Evolutionary conservation across 2,797 vertebrate species (phyloP).

Genomic region (Propithecus perrieri): DNA sequence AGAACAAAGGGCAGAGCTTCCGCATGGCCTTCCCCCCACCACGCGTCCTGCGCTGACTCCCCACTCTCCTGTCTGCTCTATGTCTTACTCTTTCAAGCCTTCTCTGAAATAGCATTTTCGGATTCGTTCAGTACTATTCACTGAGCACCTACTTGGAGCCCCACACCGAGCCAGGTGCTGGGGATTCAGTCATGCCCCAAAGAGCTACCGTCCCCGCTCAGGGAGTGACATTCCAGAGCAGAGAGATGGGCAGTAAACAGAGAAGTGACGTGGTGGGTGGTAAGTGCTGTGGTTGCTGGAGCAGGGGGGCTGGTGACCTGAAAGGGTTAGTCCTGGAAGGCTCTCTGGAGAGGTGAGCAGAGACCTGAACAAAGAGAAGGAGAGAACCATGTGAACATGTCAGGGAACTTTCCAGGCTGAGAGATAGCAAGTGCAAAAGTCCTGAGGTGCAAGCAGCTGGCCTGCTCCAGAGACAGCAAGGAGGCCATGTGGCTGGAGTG

Average conservation of each 20-base stretch:
- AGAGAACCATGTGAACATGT: not conserved
- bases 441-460: not conserved
- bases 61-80: not conserved
- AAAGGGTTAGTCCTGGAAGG: not conserved
- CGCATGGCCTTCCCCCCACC: accelerated
- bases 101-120: not conserved
- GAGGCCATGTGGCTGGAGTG: not conserved
- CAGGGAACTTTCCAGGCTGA: not conserved
- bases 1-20: not conserved
- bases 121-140: not conserved
- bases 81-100: not conserved
- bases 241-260: accelerated
- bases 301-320: too few relatives aligned
- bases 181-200: not conserved
- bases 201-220: not conserved
- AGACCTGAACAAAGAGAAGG: not conserved
- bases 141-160: not conserved
- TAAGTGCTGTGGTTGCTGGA: accelerated
- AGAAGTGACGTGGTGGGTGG: not conserved
- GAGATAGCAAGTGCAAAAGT: not conserved
- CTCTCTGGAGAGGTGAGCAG: not conserved
- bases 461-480: not conserved
- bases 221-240: not conserved
- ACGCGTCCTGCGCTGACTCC: not conserved
- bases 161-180: too few relatives aligned